These are phyloP conservation scores for Mesochorus sp. DNA, from an alignment of 2,888 invertebrate genomes.

Conservation along the genomic window DNA sequence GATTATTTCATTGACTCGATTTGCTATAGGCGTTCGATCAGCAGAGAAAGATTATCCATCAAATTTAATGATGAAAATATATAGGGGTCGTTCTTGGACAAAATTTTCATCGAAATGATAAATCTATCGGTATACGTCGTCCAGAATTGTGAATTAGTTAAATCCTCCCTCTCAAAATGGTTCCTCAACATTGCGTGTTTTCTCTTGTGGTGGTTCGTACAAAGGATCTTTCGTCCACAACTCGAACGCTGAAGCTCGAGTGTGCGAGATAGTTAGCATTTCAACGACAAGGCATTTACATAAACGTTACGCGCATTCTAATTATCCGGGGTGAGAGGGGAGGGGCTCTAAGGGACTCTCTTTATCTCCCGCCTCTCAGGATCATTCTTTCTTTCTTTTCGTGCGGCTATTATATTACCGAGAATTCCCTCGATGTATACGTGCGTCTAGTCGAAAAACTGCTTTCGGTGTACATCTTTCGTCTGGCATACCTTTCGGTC, in stretches of 20 bases:
- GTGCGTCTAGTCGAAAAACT: constrained; percentile 21
- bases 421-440: constrained; percentile 36
- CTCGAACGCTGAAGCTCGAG: constrained; percentile 50
- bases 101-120: background rate
- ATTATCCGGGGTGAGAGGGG: too few relatives aligned
- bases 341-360: background rate
- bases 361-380: too few relatives aligned
- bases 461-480: constrained; percentile 28
- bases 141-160: constrained; percentile 10
- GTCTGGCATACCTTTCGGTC: constrained; percentile 41
- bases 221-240: constrained; percentile 52
- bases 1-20: too few relatives aligned
- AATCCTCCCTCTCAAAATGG: background rate
- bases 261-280: constrained; percentile 63
- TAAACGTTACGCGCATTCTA: constrained; percentile 64
- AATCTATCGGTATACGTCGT: background rate
- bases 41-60: too few relatives aligned
- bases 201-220: constrained; percentile 45
- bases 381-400: background rate
- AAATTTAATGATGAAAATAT: too few relatives aligned
- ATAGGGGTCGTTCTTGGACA: too few relatives aligned
- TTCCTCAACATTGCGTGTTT: constrained; percentile 36
- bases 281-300: constrained; percentile 63
- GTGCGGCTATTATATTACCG: constrained; percentile 15
- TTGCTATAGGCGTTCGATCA: too few relatives aligned